Percentiles rank a stretch among this genome's conserved stretches.
Conservation (phyloP, 1,140 invertebrate genomes). For the Drosophila equinoxialis region DNA sequence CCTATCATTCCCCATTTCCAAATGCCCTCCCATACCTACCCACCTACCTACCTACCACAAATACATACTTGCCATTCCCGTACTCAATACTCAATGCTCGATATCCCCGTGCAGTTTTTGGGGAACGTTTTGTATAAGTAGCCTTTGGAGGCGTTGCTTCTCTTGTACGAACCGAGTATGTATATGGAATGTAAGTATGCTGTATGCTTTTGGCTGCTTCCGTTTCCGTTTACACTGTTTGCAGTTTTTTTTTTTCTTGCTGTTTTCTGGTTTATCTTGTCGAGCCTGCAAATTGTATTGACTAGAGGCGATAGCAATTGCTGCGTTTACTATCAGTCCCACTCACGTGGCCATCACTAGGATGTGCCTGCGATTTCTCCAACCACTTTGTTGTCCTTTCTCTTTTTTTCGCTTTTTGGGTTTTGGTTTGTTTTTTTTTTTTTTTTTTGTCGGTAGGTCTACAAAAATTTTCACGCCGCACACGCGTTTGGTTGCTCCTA, state of each 20-base stretch:
- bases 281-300: constrained; percentile 78
- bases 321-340: background rate
- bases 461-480: constrained; percentile 76
- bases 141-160: constrained; percentile 67
- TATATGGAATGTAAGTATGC: background rate
- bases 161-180: constrained; percentile 28
- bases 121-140: constrained; percentile 71
- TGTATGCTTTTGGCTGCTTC: constrained; percentile 69
- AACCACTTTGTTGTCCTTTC: background rate
- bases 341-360: constrained; percentile 8
- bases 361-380: background rate
- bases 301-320: constrained; percentile 38
- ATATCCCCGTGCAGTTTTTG: constrained; percentile 71
- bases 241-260: constrained; percentile 75
- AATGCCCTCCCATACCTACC: constrained; percentile 2
- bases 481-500: constrained; percentile 54
- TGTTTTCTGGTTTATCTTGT: constrained; percentile 74
- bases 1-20: constrained; percentile 5
- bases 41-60: background rate
- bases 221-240: constrained; percentile 79
- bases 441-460: constrained; percentile 31
- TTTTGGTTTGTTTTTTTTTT: constrained; percentile 3
- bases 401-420: background rate
- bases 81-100: constrained; percentile 6
- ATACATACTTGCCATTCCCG: background rate